Percentiles rank a stretch among this genome's conserved stretches.
Evolutionary conservation across 2,888 invertebrate genomes (phyloP).

Genomic region (Crioceris asparagi): DNA sequence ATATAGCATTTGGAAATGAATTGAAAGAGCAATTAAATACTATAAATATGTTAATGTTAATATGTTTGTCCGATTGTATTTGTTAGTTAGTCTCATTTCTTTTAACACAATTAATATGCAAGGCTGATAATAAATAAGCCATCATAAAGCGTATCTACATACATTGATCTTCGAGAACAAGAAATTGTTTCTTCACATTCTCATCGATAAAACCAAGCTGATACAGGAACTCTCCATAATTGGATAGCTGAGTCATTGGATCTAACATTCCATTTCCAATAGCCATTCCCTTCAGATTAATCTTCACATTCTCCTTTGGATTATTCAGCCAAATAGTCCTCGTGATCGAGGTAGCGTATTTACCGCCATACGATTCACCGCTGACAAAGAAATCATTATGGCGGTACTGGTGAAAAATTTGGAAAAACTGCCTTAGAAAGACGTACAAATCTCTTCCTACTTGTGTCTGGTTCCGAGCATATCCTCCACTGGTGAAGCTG

Average conservation of each 20-base stretch:
- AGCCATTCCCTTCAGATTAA: conserved; percentile 58
- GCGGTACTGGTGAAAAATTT: conserved; percentile 62
- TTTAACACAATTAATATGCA: no score
- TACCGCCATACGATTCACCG: conserved; percentile 81
- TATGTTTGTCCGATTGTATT: no score
- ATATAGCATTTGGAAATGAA: no score
- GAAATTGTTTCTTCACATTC: no score
- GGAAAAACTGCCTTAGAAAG: conserved; percentile 67
- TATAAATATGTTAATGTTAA: no score
- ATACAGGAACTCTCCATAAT: conserved; percentile 58
- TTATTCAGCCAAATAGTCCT: conserved; percentile 57
- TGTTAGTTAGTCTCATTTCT: no score
- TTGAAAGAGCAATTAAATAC: no score
- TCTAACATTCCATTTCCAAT: conserved; percentile 56
- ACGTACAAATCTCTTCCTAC: conserved; percentile 69
- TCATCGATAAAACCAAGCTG: conserved; percentile 58
- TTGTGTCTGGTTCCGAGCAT: conserved; percentile 63
- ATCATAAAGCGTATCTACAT: no score
- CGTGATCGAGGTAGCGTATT: conserved; percentile 63
- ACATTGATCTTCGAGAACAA: no score
- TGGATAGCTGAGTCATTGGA: conserved; percentile 47
- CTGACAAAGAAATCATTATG: conserved; percentile 69
- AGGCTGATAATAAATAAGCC: no score
- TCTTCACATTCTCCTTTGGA: conserved; percentile 44
- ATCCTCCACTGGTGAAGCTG: conserved; percentile 70